These are phyloP conservation scores for Pseudobourletiella spinata DNA, from an alignment of 1,140 invertebrate genomes.

Conservation along the genomic window DNA sequence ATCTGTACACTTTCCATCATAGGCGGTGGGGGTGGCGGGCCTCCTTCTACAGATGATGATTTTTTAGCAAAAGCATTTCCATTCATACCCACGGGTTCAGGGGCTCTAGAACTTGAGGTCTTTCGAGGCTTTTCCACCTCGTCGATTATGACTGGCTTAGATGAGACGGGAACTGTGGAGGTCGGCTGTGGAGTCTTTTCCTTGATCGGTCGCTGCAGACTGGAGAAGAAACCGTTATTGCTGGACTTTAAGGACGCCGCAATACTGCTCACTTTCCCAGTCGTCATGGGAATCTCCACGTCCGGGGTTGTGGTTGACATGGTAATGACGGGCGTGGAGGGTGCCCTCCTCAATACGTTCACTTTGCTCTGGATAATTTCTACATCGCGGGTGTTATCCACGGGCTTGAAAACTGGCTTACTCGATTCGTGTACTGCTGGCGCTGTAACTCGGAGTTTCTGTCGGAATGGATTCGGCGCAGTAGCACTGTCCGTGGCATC, in stretches of 20 bases:
- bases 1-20: conserved; percentile 4
- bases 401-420: too few relatives aligned
- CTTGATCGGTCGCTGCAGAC: not conserved
- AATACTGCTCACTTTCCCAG: not conserved
- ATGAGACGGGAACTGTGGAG: not conserved
- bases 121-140: not conserved
- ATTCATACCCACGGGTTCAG: too few relatives aligned
- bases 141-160: not conserved
- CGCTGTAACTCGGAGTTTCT: conserved; percentile 22
- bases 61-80: not conserved
- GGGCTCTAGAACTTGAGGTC: too few relatives aligned
- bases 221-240: conserved; percentile 2
- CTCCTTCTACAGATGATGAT: not conserved
- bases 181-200: not conserved
- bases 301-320: not conserved
- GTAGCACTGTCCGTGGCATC: not conserved
- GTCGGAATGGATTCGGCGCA: not conserved
- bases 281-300: not conserved
- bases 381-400: too few relatives aligned
- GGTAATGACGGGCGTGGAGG: not conserved
- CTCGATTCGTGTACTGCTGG: too few relatives aligned
- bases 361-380: not conserved
- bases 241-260: not conserved
- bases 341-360: not conserved
- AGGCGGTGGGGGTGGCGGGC: conserved; percentile 24